Evolutionary conservation across 2,113 vertebrate genomes (phyloP).

Genomic region (Sakesphorus luctuosus): DNA sequence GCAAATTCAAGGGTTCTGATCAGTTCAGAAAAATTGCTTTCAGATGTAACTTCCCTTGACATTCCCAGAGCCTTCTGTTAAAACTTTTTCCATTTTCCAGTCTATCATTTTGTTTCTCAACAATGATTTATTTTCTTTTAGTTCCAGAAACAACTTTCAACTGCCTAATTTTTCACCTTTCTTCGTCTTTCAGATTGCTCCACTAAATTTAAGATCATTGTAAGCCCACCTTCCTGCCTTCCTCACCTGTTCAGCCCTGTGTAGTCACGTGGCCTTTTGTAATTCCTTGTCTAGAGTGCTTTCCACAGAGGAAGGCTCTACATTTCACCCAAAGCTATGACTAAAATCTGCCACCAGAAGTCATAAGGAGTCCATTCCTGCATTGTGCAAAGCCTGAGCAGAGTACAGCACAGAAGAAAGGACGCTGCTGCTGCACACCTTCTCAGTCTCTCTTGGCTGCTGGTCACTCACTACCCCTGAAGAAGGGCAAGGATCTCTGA

Average conservation of each 20-base stretch:
- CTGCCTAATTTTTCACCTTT: neutral
- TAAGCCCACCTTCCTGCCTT: neutral
- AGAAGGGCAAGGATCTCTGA: neutral
- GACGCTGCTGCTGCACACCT: neutral
- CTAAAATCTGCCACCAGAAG: neutral
- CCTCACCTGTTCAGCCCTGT: neutral
- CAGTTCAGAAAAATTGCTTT: slow-evolving; percentile 40
- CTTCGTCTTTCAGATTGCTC: neutral
- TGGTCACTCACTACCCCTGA: neutral
- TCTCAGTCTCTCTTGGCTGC: neutral
- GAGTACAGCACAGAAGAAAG: neutral
- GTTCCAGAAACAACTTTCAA: neutral
- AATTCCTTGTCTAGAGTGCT: neutral
- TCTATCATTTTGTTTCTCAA: slow-evolving; percentile 34
- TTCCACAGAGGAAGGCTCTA: neutral
- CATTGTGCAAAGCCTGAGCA: neutral
- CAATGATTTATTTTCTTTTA: slow-evolving; percentile 21
- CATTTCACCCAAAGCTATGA: neutral
- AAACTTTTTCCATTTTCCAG: slow-evolving; percentile 37
- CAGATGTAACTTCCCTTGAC: neutral
- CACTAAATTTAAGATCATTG: neutral
- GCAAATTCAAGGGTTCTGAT: slow-evolving; percentile 53
- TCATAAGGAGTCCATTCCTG: accelerated
- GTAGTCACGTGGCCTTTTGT: neutral
- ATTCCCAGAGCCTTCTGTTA: slow-evolving; percentile 3